Base-by-base conservation (phyloP, 2,888 invertebrate genomes). In the Barypeithes pellucidus region DNA sequence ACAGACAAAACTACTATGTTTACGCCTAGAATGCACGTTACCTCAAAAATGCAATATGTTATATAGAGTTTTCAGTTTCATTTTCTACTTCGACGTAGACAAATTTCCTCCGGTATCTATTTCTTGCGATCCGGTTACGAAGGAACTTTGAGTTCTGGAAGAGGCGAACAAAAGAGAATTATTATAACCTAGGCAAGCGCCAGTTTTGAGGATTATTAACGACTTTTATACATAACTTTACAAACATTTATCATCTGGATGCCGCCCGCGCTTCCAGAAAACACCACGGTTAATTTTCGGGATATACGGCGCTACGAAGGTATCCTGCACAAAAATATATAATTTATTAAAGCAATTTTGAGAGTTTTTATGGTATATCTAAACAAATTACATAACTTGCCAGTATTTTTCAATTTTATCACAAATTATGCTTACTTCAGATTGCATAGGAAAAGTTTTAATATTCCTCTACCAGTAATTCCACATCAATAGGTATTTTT, bases 151-250 rank as follows among this genome's bases (percentile, higher is more conserved):
- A 85, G 84, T 84, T 83, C 83, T 82, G 84, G 79, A 80, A 84
- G 84, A 84, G 82, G 82, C 77, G 81, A 60, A 69, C 60, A 69
- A 77, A 76, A 65, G 82, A 82, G 85, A 84, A 84, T 84, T 84
- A 84, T 85, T 85, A 85, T 84, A 83, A 83, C 82, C 82, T 82
- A 84, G 84, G 84, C 70, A 79, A 82, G 81, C 84, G 83, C 82
- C 82, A 82, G 83, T 84, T 85, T 84, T 84, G 85, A 86, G 85
- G 81, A 85, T 84, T 86, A 86, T 86, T 85, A 86, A 86, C 85
- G 86, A 85, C 84, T 85, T 86, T 85, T 85, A 85, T 84, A 85
- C 86, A 82, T 83, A 85, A 85, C 85, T 86, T 84, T 80, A 79
- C 81, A 78, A 81, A 80, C 86, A 86, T 86, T 85, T 83, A 86